phyloP scores from a whole-genome alignment of 2,888 invertebrate genomes.

The Muscina levida region DNA sequence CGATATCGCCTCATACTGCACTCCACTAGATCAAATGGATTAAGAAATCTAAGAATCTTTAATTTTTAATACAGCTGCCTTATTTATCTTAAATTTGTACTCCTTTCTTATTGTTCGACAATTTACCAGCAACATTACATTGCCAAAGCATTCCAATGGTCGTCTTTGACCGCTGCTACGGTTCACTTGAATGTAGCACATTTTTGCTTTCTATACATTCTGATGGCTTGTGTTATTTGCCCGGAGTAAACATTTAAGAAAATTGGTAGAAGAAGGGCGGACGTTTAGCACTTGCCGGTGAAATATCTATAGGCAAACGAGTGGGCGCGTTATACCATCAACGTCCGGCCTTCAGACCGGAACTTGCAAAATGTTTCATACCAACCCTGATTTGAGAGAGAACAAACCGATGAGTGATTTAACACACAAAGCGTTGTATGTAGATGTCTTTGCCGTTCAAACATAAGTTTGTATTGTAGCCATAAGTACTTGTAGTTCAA shows the following conservation, averaged over 20 bases:
- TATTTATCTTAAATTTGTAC: too few species aligned
- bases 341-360: constrained; percentile 70
- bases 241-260: constrained; percentile 35
- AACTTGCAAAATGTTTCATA: constrained; percentile 69
- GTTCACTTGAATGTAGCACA: too few species aligned
- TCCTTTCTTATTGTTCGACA: too few species aligned
- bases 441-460: not conserved
- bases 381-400: not conserved
- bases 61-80: too few species aligned
- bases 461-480: not conserved
- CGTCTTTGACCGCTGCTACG: not conserved
- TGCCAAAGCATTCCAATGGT: too few species aligned
- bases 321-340: not conserved
- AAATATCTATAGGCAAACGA: constrained; percentile 8
- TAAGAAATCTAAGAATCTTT: too few species aligned
- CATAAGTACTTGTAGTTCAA: not conserved
- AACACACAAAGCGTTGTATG: not conserved
- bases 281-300: constrained; percentile 61
- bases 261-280: constrained; percentile 44
- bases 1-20: too few species aligned
- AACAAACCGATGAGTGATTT: constrained; percentile 1
- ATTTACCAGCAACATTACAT: too few species aligned
- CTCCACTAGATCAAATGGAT: too few species aligned
- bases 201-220: not conserved
- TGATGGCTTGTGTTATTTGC: constrained; percentile 48